These are phyloP conservation scores for Anabas testudineus DNA, from an alignment of 2,797 vertebrate species.

Conservation along the genomic window DNA sequence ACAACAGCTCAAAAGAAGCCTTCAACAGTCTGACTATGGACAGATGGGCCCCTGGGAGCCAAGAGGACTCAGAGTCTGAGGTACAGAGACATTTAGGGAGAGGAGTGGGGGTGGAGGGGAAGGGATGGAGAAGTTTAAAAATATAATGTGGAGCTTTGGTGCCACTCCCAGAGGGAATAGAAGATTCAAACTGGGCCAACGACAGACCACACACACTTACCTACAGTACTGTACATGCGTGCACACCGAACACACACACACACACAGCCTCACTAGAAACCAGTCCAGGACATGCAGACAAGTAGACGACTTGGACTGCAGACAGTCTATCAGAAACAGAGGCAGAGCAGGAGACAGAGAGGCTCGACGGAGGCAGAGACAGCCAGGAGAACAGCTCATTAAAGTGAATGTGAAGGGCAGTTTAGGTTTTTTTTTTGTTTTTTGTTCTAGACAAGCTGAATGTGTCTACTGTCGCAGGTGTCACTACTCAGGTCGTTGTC, in stretches of 20 bases:
- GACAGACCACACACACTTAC: constrained; percentile 51
- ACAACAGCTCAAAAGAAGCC: constrained; percentile 16
- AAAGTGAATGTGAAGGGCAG: constrained; percentile 38
- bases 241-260: constrained; percentile 12
- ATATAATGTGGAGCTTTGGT: constrained; percentile 57
- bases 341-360: constrained; percentile 11
- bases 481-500: constrained; percentile 25
- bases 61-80: constrained; percentile 27
- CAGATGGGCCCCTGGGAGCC: constrained; percentile 35
- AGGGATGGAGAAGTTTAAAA: constrained; percentile 49
- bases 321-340: constrained; percentile 40
- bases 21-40: constrained; percentile 32
- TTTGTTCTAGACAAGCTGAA: constrained; percentile 14
- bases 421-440: too few species aligned
- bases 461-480: constrained; percentile 29
- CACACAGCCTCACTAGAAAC: constrained; percentile 10
- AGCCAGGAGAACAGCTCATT: constrained; percentile 51
- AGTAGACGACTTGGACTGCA: constrained; percentile 10
- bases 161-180: constrained; percentile 53
- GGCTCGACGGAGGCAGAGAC: constrained; percentile 27
- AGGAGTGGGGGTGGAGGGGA: neutral
- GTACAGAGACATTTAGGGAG: constrained; percentile 23
- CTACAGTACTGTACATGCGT: constrained; percentile 12
- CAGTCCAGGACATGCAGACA: constrained; percentile 26
- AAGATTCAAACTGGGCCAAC: constrained; percentile 58